Percentiles rank a stretch among this genome's conserved stretches.
phyloP scores from a whole-genome alignment of 2,797 vertebrate genomes.

The Mallotus villosus region DNA sequence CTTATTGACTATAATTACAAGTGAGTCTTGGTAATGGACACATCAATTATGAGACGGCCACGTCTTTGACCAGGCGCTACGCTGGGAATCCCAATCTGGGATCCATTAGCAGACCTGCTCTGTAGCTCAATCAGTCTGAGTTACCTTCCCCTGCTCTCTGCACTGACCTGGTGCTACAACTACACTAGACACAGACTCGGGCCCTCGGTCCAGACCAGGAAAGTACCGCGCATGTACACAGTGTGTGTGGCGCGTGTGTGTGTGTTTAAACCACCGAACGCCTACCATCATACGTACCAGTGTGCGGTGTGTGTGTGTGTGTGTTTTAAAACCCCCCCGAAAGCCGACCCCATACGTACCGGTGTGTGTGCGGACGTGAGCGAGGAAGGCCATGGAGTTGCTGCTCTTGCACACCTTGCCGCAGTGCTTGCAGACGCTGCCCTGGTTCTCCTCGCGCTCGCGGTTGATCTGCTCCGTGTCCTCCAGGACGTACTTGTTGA shows the following conservation, averaged over 20 bases:
- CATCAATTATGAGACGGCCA: conserved; percentile 99
- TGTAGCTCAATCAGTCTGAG: conserved; percentile 72
- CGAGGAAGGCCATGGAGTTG: conserved; percentile 98
- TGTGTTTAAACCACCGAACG: neutral
- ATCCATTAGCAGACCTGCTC: conserved; percentile 91
- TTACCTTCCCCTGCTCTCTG: conserved; percentile 68
- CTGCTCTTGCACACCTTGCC: conserved; percentile 98
- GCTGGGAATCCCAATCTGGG: conserved; percentile 97
- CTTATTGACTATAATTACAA: conserved; percentile 99
- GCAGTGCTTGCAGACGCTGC: conserved; percentile 93
- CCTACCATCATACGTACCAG: conserved; percentile 80
- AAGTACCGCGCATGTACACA: neutral
- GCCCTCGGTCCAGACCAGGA: neutral
- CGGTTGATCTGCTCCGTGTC: conserved; percentile 98
- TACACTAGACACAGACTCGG: conserved; percentile 9
- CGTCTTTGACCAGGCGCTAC: conserved; percentile 97
- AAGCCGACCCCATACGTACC: conserved; percentile 76
- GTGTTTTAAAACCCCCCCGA: neutral
- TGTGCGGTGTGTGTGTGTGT: conserved; percentile 72
- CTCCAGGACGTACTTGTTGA: conserved; percentile 97
- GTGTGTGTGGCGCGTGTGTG: neutral
- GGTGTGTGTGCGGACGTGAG: conserved; percentile 96
- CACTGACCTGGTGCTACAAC: conserved; percentile 49
- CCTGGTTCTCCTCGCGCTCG: conserved; percentile 96
- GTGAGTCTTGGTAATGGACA: conserved; percentile 99